Conservation (phyloP, 2,113 vertebrate species). For the Acanthisitta chloris region DNA sequence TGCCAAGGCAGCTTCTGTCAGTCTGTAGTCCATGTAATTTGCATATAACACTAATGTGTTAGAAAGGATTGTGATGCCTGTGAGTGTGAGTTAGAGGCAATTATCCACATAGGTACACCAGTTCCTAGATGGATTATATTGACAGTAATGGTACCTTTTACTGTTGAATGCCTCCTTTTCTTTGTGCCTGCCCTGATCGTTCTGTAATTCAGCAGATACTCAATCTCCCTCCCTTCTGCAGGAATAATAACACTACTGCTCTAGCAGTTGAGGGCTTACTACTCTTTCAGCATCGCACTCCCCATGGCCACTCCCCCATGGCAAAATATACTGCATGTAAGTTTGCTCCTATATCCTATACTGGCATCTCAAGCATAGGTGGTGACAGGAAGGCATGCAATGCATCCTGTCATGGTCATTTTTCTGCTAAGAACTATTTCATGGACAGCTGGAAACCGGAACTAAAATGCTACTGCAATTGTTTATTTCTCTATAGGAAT, state of each 20-base stretch:
- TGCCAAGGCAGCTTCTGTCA: not conserved
- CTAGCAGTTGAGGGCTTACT: not conserved
- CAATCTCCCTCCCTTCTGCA: not conserved
- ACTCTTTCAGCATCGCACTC: not conserved
- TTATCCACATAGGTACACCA: not conserved
- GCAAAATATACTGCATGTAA: not conserved
- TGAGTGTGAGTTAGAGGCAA: not conserved
- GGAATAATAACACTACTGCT: not conserved
- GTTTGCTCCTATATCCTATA: not conserved
- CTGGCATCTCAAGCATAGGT: not conserved
- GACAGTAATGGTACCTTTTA: not conserved
- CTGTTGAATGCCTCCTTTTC: not conserved
- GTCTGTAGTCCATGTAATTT: not conserved
- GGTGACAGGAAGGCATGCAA: not conserved
- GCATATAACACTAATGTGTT: not conserved
- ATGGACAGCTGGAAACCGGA: not conserved
- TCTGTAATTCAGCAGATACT: not conserved
- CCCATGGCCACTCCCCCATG: accelerated
- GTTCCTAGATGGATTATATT: not conserved
- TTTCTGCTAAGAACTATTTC: not conserved
- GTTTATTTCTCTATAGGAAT: not conserved
- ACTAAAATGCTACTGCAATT: not conserved
- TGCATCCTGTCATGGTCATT: accelerated
- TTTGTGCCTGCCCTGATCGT: not conserved
- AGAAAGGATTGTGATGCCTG: not conserved